phyloP scores from a whole-genome alignment of 64 coral and sea anemone species.

The Porites australiensis region DNA sequence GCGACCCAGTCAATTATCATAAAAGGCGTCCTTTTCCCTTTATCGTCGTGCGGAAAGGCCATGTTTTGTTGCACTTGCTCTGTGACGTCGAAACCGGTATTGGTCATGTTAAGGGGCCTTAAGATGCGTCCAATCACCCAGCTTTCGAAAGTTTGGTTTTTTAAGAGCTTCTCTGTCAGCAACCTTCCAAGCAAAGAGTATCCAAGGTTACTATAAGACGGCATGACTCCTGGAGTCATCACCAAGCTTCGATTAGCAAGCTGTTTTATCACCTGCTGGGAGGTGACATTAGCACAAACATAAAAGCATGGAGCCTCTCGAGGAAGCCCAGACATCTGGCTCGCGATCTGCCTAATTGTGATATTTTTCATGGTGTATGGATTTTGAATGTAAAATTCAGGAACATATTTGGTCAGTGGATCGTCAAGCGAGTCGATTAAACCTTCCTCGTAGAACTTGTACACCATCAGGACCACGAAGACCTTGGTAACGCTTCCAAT shows the following conservation, averaged over 20 bases:
- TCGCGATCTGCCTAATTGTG: conserved; percentile 63
- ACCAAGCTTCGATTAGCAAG: conserved; percentile 61
- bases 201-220: conserved; percentile 79
- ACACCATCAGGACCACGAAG: conserved; percentile 68
- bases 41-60: conserved; percentile 33
- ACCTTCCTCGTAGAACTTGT: conserved; percentile 66
- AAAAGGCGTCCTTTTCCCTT: conserved; percentile 9
- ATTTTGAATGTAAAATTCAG: conserved; percentile 66
- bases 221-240: conserved; percentile 48
- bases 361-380: conserved; percentile 55
- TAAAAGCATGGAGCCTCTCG: conserved; percentile 66
- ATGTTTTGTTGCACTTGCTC: conserved; percentile 28
- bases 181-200: conserved; percentile 58
- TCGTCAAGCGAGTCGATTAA: conserved; percentile 69
- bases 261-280: neutral
- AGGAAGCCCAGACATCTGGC: conserved; percentile 63
- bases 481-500: conserved; percentile 72
- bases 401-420: conserved; percentile 71
- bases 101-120: conserved; percentile 31
- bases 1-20: conserved; percentile 47
- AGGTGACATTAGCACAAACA: conserved; percentile 23
- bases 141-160: conserved; percentile 51
- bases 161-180: conserved; percentile 30
- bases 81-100: conserved; percentile 48
- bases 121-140: conserved; percentile 33